Conservation (phyloP, 2,888 invertebrate species). For the Drosophila kokeensis region DNA sequence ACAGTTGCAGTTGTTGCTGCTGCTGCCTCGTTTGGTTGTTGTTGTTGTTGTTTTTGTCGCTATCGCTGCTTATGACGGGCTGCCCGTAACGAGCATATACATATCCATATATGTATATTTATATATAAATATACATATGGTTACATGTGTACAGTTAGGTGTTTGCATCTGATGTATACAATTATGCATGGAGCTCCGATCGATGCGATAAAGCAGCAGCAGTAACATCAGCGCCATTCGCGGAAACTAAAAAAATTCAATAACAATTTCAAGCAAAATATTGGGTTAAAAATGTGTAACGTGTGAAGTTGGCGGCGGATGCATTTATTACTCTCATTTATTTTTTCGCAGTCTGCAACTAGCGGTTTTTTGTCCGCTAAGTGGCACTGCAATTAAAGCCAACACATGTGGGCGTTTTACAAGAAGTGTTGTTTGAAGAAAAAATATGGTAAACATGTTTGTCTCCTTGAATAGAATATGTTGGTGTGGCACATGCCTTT, state of each 20-base stretch:
- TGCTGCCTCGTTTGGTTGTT: constrained; percentile 28
- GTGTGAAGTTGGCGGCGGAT: constrained; percentile 45
- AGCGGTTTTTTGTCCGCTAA: constrained; percentile 13
- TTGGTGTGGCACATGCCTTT: neutral
- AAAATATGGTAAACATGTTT: neutral
- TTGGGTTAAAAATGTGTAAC: constrained; percentile 59
- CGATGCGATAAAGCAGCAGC: constrained; percentile 52
- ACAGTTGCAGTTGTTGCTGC: constrained; percentile 42
- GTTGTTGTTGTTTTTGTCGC: constrained; percentile 32
- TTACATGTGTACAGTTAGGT: constrained; percentile 65
- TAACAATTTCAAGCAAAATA: constrained; percentile 44
- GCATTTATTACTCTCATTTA: constrained; percentile 8
- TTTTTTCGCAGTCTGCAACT: constrained; percentile 9
- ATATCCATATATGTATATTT: constrained; percentile 13
- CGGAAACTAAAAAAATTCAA: constrained; percentile 8
- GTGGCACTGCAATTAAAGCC: constrained; percentile 20
- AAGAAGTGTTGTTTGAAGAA: neutral
- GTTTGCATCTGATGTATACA: constrained; percentile 76
- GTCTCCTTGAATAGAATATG: neutral
- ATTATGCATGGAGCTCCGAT: constrained; percentile 74
- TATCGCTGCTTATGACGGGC: constrained; percentile 61
- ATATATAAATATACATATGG: constrained; percentile 1
- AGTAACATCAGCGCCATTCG: constrained; percentile 4
- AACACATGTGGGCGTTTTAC: neutral
- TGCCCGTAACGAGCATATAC: constrained; percentile 57